phyloP scores from a whole-genome alignment of 2,113 vertebrate genomes.

The Myrmecobius fasciatus region DNA sequence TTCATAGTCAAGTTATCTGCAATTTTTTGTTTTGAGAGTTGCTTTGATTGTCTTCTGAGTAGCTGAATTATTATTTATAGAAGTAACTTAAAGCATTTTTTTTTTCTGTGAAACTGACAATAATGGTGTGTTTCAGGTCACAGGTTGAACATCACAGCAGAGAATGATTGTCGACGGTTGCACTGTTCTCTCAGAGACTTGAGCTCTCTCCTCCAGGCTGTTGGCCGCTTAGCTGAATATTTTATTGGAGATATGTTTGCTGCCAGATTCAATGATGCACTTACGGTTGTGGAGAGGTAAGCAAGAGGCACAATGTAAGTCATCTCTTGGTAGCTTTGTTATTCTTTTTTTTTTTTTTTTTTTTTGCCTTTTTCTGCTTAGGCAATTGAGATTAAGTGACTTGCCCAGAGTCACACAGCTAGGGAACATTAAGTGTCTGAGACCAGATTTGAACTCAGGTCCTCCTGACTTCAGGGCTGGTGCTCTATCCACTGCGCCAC shows the following conservation, averaged over 20 bases:
- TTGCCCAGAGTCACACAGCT: too few relatives aligned
- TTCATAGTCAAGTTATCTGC: background rate
- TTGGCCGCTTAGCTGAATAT: conserved; percentile 94
- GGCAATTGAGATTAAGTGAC: too few relatives aligned
- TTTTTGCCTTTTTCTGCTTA: too few relatives aligned
- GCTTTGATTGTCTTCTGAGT: background rate
- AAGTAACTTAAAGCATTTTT: background rate
- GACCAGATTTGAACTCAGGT: too few relatives aligned
- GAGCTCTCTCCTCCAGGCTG: conserved; percentile 96
- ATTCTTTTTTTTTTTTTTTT: too few relatives aligned
- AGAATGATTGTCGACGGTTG: conserved; percentile 95
- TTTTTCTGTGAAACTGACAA: conserved; percentile 17
- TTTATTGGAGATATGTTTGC: conserved; percentile 96
- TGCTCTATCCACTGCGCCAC: too few relatives aligned
- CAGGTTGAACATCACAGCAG: conserved; percentile 95
- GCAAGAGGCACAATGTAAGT: background rate
- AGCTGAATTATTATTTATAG: background rate
- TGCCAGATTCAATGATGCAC: conserved; percentile 92
- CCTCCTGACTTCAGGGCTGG: too few relatives aligned
- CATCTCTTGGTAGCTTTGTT: background rate
- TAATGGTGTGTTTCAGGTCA: conserved; percentile 84
- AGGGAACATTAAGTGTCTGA: too few relatives aligned
- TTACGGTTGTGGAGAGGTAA: conserved; percentile 96
- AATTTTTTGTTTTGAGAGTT: background rate
- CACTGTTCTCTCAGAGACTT: conserved; percentile 97